Percentiles rank a stretch among this genome's conserved stretches.
These are phyloP conservation scores for Cotesia typhae DNA, from an alignment of 1,140 invertebrate genomes.

Conservation along the genomic window DNA sequence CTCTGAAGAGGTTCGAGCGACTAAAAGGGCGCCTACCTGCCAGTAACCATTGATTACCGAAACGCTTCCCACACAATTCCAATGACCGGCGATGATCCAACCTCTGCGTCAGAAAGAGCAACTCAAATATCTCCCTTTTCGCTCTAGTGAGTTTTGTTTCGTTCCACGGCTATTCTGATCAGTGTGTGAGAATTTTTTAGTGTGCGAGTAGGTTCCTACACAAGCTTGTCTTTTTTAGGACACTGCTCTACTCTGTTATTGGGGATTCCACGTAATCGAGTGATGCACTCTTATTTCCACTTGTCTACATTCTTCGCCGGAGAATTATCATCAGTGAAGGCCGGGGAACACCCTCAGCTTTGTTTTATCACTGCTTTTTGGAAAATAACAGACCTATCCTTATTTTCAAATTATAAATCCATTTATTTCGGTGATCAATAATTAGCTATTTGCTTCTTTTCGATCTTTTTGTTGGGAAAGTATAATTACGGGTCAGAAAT, in stretches of 20 bases:
- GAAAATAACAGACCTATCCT: too few species aligned
- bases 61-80: conserved; percentile 63
- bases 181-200: too few species aligned
- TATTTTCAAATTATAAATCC: too few species aligned
- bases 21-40: conserved; percentile 62
- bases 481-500: too few species aligned
- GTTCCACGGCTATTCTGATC: too few species aligned
- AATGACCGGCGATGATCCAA: conserved; percentile 38
- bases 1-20: conserved; percentile 41
- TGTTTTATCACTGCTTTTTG: neutral
- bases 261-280: conserved; percentile 52
- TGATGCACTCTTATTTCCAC: neutral
- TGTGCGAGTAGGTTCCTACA: too few species aligned
- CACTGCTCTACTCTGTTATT: conserved; percentile 53
- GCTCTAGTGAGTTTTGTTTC: neutral
- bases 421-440: too few species aligned
- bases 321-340: neutral
- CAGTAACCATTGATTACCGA: conserved; percentile 64
- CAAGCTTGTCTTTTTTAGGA: too few species aligned
- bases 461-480: too few species aligned
- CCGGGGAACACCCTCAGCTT: too few species aligned
- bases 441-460: too few species aligned
- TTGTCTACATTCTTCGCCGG: neutral
- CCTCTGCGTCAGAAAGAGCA: conserved; percentile 36
- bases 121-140: conserved; percentile 27